A percentile compares a stretch with the other conserved stretches of the same genome.
These are phyloP conservation scores for Ferdinandea cuprea DNA, from an alignment of 2,888 invertebrate genomes.

Conservation along the genomic window DNA sequence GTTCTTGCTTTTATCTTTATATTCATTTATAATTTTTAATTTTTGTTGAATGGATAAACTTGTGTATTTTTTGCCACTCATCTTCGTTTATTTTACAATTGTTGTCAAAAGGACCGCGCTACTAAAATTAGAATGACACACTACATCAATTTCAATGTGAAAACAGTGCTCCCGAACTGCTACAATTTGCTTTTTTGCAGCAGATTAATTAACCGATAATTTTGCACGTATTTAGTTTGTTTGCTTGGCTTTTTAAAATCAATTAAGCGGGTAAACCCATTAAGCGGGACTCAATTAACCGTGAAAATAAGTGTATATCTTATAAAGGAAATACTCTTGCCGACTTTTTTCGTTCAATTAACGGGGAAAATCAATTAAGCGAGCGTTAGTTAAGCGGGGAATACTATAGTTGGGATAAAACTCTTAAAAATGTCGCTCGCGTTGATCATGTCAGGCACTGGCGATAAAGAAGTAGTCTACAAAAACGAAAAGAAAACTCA, in stretches of 20 bases:
- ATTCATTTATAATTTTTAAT: conserved; percentile 26
- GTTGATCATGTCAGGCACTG: too few species aligned
- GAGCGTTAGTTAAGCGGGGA: neutral
- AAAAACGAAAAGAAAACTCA: too few species aligned
- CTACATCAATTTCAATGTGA: too few species aligned
- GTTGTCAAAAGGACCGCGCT: conserved; percentile 7
- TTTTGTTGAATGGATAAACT: too few species aligned
- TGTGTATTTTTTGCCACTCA: conserved; percentile 18
- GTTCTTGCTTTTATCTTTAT: conserved; percentile 12
- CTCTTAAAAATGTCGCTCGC: too few species aligned
- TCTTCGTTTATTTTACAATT: conserved; percentile 16
- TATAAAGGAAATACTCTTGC: too few species aligned
- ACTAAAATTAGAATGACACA: conserved; percentile 15
- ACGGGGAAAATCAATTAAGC: neutral
- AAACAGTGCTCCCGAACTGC: neutral
- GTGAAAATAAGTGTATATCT: too few species aligned
- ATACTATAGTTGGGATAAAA: too few species aligned
- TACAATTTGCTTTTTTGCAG: neutral
- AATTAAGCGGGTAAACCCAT: conserved; percentile 9
- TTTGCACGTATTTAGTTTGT: conserved; percentile 14
- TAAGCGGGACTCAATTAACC: conserved; percentile 8
- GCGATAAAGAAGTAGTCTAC: too few species aligned
- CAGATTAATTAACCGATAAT: conserved; percentile 12
- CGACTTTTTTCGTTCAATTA: neutral
- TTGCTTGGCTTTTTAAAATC: neutral